phyloP scores from a whole-genome alignment of 1,140 invertebrate genomes.

The Planococcus citri region DNA sequence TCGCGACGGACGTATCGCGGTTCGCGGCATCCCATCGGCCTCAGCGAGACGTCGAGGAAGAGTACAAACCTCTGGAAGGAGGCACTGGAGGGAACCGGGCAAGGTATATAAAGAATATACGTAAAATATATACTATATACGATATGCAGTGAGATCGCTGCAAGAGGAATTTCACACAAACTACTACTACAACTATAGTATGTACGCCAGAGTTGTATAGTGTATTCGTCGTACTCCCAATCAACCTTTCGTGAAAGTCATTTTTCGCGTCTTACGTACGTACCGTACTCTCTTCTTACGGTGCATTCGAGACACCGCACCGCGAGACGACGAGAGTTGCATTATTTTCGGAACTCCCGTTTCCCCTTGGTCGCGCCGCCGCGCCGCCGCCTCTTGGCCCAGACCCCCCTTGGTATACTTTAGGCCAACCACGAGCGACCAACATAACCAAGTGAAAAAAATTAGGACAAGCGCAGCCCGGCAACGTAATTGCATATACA shows the following conservation, averaged over 20 bases:
- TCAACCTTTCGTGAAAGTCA: background rate
- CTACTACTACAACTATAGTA: no score
- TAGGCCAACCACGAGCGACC: conserved; percentile 4
- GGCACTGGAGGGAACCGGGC: background rate
- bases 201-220: no score
- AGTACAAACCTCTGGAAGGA: background rate
- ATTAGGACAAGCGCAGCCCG: conserved; percentile 5
- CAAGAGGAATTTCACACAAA: background rate
- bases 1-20: no score
- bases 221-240: background rate
- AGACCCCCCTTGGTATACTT: no score
- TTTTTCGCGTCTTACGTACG: background rate
- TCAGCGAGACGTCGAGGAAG: no score
- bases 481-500: conserved; percentile 1
- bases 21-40: no score
- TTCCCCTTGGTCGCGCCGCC: background rate
- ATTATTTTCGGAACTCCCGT: conserved; percentile 6
- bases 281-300: no score
- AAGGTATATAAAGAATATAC: no score
- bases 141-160: background rate
- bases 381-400: no score
- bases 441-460: background rate
- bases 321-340: background rate
- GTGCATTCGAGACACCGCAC: no score
- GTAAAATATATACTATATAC: no score